Base-by-base conservation (phyloP, 2,113 vertebrate genomes). In the Acrocephalus kingi region DNA sequence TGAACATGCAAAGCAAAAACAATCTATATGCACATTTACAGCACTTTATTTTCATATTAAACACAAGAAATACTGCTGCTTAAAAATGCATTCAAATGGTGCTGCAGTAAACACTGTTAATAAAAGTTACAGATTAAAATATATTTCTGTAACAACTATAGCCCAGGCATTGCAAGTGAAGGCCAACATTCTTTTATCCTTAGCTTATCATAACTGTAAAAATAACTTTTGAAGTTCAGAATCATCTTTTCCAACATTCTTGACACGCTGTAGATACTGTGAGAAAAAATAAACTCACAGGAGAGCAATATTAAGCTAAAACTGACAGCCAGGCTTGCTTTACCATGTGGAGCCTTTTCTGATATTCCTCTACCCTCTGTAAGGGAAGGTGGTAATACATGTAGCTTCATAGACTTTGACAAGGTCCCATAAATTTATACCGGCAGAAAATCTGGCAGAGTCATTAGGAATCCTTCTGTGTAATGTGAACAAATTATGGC, bases 241-340 rank as follows among this genome's bases (percentile, higher is more conserved):
- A 94, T 63, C 62, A 95, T 92, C 87, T 95, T 97, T 94, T 84
- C 84, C 91, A 91, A 89, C 69, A 87, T 96, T 94, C 84, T 94
- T 92, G 69, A 94, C 62, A 49, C 15, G 7, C 76, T 92, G 69
- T 48, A 94, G 87, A 95, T 71, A 90, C 59, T 67, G 79, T 86
- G 88, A 95, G 96, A 92, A 92, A 96, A 97, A 94, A 95, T 83
- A 93, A 96, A 88, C 66, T 95, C 82, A 82, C 63, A 88, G 59
- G 69, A 95, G 75, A 63, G 74, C 48, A 93, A 69, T 80, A 85
- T 80, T 74, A 93, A 93, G 67, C 67, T 85, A 88, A 91, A 94
- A 91, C 55, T 87, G 94, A 94, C 79, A 97, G 46, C 28, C 67
- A 79, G 35, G 71, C 63, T 83, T 11, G 2, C 45, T 89, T 69